Evolutionary conservation across 1,140 invertebrate species (phyloP).

Genomic region (Latrodectus geometricus): DNA sequence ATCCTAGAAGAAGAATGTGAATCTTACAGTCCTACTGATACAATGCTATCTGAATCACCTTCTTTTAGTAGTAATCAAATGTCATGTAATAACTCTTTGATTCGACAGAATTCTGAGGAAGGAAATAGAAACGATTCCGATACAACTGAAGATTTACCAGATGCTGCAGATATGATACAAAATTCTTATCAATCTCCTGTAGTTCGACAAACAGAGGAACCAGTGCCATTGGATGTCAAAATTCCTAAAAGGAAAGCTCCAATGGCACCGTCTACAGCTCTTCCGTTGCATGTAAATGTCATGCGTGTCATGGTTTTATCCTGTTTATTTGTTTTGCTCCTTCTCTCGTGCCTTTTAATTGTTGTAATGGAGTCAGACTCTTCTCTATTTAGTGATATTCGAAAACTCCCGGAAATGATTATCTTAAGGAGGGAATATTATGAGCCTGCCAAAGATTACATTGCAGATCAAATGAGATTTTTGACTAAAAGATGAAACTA

Average conservation of each 20-base stretch:
- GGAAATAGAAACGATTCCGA: slow-evolving; percentile 24
- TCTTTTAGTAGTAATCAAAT: slow-evolving; percentile 40
- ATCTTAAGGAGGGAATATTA: slow-evolving; percentile 84
- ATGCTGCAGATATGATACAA: slow-evolving; percentile 17
- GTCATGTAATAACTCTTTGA: slow-evolving; percentile 28
- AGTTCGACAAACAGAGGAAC: slow-evolving; percentile 13
- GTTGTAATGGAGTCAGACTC: slow-evolving; percentile 75
- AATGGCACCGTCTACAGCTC: slow-evolving; percentile 59
- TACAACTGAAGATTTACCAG: slow-evolving; percentile 36
- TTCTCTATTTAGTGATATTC: slow-evolving; percentile 76
- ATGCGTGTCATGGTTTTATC: slow-evolving; percentile 80
- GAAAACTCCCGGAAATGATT: slow-evolving; percentile 83
- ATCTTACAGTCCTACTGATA: slow-evolving; percentile 45
- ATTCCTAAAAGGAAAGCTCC: slow-evolving; percentile 63
- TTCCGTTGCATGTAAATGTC: slow-evolving; percentile 69
- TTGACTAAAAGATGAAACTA: slow-evolving; percentile 44
- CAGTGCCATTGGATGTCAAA: slow-evolving; percentile 51
- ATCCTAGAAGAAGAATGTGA: slow-evolving; percentile 52
- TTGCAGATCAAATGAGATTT: slow-evolving; percentile 63
- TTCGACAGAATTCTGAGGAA: slow-evolving; percentile 17
- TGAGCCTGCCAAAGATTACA: slow-evolving; percentile 81
- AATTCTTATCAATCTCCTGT: slow-evolving; percentile 29
- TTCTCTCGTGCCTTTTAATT: slow-evolving; percentile 66
- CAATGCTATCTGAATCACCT: slow-evolving; percentile 47
- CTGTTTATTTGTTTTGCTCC: slow-evolving; percentile 71